Percentiles rank a stretch among this genome's conserved stretches.
phyloP scores from a whole-genome alignment of 2,797 vertebrate genomes.

The Natrix natrix region DNA sequence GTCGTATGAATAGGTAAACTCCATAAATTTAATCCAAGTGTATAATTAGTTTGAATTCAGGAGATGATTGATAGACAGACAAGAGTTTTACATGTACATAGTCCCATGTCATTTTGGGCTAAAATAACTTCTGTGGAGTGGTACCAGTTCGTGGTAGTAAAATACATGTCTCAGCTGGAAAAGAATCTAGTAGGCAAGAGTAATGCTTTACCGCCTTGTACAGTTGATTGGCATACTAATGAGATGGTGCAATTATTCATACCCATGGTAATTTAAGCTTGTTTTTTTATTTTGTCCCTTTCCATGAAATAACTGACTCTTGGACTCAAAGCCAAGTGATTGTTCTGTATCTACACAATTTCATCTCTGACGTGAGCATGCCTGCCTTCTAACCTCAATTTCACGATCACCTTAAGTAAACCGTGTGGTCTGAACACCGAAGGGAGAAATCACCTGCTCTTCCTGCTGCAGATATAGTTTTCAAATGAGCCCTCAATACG shows the following conservation, averaged over 20 bases:
- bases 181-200: neutral
- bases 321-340: neutral
- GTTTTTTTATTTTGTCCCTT: neutral
- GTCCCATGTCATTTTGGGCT: neutral
- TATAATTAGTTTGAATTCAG: neutral
- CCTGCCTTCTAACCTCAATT: neutral
- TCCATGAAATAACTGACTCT: neutral
- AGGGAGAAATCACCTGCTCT: neutral
- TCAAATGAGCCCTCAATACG: neutral
- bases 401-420: neutral
- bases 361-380: neutral
- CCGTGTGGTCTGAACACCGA: neutral
- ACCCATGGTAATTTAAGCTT: neutral
- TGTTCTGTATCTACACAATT: neutral
- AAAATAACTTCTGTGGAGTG: neutral
- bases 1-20: neutral
- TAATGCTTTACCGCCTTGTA: neutral
- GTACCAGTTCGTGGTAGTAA: neutral
- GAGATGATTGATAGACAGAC: neutral
- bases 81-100: neutral
- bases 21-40: neutral
- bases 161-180: neutral
- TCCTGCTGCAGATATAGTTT: neutral
- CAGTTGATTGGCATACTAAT: neutral
- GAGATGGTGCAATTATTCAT: neutral